A percentile compares a stretch with the other conserved stretches of the same genome.
Evolutionary conservation across 2,113 vertebrate genomes (phyloP).

Genomic region (Leucopsar rothschildi): DNA sequence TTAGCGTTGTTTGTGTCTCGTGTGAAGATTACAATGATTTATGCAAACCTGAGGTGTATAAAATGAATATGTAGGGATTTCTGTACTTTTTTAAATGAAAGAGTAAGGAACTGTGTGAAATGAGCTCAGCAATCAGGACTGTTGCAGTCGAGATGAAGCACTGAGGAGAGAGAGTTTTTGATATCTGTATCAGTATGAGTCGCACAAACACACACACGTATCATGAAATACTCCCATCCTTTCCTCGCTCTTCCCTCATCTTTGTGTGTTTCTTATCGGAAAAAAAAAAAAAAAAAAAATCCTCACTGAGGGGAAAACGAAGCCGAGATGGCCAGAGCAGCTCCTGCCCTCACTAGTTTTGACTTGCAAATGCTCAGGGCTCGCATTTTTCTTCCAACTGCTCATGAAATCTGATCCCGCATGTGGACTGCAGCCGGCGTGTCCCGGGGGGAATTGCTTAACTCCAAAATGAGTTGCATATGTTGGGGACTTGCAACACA

Average conservation of each 20-base stretch:
- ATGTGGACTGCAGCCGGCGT: slow-evolving; percentile 71
- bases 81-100: neutral
- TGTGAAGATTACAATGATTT: neutral
- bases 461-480: slow-evolving; percentile 81
- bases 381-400: slow-evolving; percentile 75
- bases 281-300: neutral
- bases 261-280: slow-evolving; percentile 30
- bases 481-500: slow-evolving; percentile 67
- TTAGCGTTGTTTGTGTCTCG: neutral
- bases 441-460: slow-evolving; percentile 75
- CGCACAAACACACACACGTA: accelerated
- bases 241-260: neutral
- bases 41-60: neutral
- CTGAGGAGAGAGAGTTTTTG: neutral
- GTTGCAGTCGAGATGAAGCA: neutral
- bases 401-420: slow-evolving; percentile 77
- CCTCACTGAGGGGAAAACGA: neutral
- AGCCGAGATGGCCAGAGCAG: slow-evolving; percentile 49
- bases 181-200: neutral
- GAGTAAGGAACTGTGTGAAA: neutral
- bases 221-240: neutral
- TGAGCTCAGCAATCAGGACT: neutral
- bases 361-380: slow-evolving; percentile 77
- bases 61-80: accelerated
- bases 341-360: slow-evolving; percentile 69